Conservation (phyloP, 2,113 vertebrate species). For the Pelusios castaneus region DNA sequence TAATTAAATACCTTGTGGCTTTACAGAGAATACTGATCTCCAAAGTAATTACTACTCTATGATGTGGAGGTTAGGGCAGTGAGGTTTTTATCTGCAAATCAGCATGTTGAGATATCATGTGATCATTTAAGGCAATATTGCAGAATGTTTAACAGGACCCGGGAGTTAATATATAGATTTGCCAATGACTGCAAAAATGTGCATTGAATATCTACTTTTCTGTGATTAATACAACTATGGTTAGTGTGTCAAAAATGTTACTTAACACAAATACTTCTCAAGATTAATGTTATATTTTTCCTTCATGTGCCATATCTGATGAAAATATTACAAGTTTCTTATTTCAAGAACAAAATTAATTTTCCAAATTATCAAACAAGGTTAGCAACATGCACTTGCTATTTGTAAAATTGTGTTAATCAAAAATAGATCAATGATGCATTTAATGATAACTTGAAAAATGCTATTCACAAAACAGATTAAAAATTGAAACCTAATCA, state of each 20-base stretch:
- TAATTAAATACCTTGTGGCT: constrained; percentile 32
- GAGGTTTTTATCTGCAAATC: background rate
- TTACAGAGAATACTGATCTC: background rate
- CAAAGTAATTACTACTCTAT: background rate
- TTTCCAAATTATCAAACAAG: constrained; percentile 29
- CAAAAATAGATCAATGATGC: background rate
- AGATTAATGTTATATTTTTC: background rate
- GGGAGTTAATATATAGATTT: background rate
- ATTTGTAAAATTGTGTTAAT: constrained; percentile 52
- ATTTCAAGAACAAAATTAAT: constrained; percentile 20
- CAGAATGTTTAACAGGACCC: constrained; percentile 25
- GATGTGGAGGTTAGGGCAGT: background rate
- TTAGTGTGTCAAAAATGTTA: background rate
- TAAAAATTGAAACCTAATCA: constrained; percentile 3
- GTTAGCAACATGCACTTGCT: background rate
- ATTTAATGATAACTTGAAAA: background rate
- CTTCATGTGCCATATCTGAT: background rate
- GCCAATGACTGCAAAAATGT: background rate
- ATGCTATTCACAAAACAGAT: background rate
- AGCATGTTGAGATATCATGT: background rate
- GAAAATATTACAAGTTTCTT: constrained; percentile 35
- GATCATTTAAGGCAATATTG: constrained; percentile 25
- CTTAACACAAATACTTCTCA: background rate
- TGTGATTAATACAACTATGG: too few relatives aligned
- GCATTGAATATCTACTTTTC: background rate